phyloP scores from a whole-genome alignment of 2,888 invertebrate genomes.

The Teleiodes luculella region DNA sequence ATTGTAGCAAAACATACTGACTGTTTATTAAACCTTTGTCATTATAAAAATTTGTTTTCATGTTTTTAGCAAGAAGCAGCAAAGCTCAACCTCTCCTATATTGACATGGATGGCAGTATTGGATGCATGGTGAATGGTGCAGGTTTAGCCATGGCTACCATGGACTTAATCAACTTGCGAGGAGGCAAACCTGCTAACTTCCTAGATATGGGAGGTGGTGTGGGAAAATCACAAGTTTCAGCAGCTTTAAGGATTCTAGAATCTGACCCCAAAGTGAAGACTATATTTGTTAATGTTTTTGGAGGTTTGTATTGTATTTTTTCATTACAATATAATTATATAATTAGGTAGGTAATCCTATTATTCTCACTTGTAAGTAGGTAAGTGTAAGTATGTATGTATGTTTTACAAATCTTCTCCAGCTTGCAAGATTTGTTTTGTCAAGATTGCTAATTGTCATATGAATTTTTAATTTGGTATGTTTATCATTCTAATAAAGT shows the following conservation, averaged over 20 bases:
- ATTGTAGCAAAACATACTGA: no score
- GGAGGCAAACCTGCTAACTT: conserved; percentile 99
- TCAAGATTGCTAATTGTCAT: no score
- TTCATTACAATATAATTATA: no score
- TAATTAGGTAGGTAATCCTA: no score
- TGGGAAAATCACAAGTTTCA: conserved; percentile 95
- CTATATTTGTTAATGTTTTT: conserved; percentile 98
- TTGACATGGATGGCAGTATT: conserved; percentile 98
- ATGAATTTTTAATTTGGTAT: no score
- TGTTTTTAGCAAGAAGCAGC: conserved; percentile 89
- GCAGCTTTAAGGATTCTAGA: conserved; percentile 95
- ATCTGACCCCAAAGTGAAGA: conserved; percentile 91
- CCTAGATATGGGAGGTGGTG: conserved; percentile 97
- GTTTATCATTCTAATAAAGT: no score
- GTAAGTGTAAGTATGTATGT: no score
- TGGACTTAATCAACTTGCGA: conserved; percentile 98
- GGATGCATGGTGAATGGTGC: conserved; percentile 98
- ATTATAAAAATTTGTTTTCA: no score
- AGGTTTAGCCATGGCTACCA: conserved; percentile 99
- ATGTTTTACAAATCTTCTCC: no score
- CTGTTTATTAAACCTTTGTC: no score
- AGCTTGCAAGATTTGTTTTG: no score
- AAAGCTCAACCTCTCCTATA: conserved; percentile 94
- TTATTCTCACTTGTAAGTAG: no score
- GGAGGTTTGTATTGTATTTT: conserved; percentile 81